Evolutionary conservation across 2,113 vertebrate genomes (phyloP), one percentile per base, ranked within the genome.

Genomic region (Theristicus caerulescens): DNA sequence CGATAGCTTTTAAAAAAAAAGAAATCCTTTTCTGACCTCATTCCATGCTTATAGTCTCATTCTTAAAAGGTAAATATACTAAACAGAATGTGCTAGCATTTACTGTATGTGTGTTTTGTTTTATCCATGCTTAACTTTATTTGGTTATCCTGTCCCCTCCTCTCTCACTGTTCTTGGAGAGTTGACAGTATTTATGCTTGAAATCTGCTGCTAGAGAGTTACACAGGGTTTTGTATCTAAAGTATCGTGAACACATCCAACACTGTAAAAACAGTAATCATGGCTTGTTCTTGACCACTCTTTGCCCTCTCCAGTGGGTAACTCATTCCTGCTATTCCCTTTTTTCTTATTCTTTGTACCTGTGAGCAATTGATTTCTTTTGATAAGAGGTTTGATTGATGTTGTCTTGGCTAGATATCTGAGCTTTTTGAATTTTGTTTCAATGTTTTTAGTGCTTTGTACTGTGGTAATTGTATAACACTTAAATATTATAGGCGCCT

Each of bases 11-110:
- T 11, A 44, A 69, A 69, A 81, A 96, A 69, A 64, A 26, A 2
- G 16, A 90, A 93, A 92, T 90, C 40, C 40, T 93, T 88, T 90
- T 76, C 85, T 93, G 91, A 73, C 71, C 71, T 88, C 74, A 32
- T 93, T 94, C 46, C 9, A 10, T 70, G 36, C 31, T 77, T 77
- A 12, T 4, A 58, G 34, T 61, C 44, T 89, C 31, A 47, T 54
- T 90, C 72, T 86, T 78, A 54, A 74, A 95, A 94, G 27, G 67
- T 78, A 88, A 77, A 73, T 76, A 88, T 27, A 58, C 49, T 61
- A 70, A 90, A 32, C 4, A 80, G 36, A 38, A 81, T 38, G 11
- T 62, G 11, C 18, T 36, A 52, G 25, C 8, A 11, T 71, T 89
- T 90, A 31, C 32, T 46, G 4, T 25, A 18, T 26, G 6, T 16